phyloP scores from a whole-genome alignment of 2,113 vertebrate genomes.

The Atlantisia rogersi region DNA sequence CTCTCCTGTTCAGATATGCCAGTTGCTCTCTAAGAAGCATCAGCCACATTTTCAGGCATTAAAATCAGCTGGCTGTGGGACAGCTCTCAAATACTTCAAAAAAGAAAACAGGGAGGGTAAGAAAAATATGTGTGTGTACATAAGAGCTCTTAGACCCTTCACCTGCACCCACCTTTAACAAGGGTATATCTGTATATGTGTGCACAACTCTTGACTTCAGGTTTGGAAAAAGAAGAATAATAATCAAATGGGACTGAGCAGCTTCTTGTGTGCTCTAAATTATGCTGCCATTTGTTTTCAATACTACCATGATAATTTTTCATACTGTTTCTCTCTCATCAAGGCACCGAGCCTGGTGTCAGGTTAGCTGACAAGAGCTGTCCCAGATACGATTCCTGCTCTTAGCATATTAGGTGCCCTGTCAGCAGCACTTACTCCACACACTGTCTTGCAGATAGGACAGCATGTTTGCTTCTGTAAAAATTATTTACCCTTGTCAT shows the following conservation, averaged over 20 bases:
- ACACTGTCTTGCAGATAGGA: not conserved
- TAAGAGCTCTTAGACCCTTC: not conserved
- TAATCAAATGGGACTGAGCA: not conserved
- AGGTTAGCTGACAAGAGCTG: not conserved
- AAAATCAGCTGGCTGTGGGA: not conserved
- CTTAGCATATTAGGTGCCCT: not conserved
- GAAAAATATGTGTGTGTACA: not conserved
- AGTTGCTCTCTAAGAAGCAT: not conserved
- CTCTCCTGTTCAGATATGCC: not conserved
- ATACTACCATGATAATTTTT: not conserved
- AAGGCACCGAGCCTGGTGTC: not conserved
- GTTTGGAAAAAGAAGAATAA: not conserved
- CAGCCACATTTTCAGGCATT: not conserved
- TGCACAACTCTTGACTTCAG: not conserved
- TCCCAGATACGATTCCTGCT: too few relatives aligned
- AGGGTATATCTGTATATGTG: not conserved
- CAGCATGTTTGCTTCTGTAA: not conserved
- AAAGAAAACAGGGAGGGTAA: not conserved
- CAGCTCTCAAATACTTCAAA: not conserved
- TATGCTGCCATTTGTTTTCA: not conserved
- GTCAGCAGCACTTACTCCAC: not conserved
- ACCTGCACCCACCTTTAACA: not conserved
- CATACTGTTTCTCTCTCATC: not conserved
- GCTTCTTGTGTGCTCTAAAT: not conserved
- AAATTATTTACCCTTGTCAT: not conserved